These are phyloP conservation scores for Marasmarcha lunaedactyla DNA, from an alignment of 2,888 invertebrate species.

Conservation along the genomic window DNA sequence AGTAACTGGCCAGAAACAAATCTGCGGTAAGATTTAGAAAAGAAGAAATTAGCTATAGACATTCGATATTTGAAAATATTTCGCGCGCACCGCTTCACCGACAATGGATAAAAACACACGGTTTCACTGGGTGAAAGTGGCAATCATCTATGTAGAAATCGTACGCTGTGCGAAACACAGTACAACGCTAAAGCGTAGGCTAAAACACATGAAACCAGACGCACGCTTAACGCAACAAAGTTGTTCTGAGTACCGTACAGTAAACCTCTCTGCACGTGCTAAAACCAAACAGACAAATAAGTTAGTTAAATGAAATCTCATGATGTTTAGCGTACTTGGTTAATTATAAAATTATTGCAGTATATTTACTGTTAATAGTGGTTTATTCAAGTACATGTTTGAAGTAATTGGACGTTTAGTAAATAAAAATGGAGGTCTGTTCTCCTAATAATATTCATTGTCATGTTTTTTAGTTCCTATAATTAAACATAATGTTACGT, in stretches of 20 bases:
- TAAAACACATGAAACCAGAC: background rate
- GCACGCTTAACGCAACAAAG: background rate
- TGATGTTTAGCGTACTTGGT: background rate
- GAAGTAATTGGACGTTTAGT: background rate
- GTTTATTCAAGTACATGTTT: background rate
- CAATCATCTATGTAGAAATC: constrained; percentile 43
- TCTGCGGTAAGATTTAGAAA: background rate
- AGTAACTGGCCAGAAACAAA: background rate
- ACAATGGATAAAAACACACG: constrained; percentile 56
- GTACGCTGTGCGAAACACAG: constrained; percentile 1
- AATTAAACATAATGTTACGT: no score
- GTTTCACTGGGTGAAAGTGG: constrained; percentile 67
- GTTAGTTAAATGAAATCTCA: no score
- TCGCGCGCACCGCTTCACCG: constrained; percentile 20
- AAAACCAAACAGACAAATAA: no score
- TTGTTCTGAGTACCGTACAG: no score
- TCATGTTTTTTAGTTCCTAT: no score
- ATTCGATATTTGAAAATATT: constrained; percentile 15
- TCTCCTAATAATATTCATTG: no score
- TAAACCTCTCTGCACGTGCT: no score
- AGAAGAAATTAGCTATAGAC: constrained; percentile 12
- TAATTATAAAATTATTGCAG: background rate
- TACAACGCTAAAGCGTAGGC: background rate
- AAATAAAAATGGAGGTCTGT: no score
- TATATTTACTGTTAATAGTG: constrained; percentile 1